Evolutionary conservation across 2,888 invertebrate genomes (phyloP).

Genomic region (Gymnoscelis rufifasciata): DNA sequence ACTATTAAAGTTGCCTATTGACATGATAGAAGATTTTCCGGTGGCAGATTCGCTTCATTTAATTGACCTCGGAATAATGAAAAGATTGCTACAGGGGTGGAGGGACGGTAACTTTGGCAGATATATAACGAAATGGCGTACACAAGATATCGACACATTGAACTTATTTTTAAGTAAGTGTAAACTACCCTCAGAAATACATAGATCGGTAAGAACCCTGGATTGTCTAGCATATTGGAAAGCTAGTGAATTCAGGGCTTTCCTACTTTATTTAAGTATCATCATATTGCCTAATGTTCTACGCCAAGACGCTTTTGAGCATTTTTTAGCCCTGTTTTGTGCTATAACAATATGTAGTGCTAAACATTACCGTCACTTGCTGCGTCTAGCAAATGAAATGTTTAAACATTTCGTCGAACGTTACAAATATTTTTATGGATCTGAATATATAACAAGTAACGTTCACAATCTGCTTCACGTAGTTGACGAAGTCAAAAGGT

Average conservation of each 20-base stretch:
- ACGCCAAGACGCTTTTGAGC: neutral
- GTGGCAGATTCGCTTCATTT: slow-evolving; percentile 31
- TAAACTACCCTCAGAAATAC: slow-evolving; percentile 7
- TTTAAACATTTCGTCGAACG: slow-evolving; percentile 7
- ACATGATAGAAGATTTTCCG: no score
- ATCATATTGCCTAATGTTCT: slow-evolving; percentile 4
- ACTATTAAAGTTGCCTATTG: no score
- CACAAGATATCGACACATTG: neutral
- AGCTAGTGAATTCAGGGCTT: slow-evolving; percentile 7
- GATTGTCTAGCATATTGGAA: slow-evolving; percentile 6
- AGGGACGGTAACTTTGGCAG: slow-evolving; percentile 8
- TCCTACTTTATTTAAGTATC: slow-evolving; percentile 8
- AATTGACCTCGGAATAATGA: slow-evolving; percentile 33
- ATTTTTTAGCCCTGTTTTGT: slow-evolving; percentile 2
- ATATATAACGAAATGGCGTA: slow-evolving; percentile 5
- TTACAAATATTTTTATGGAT: slow-evolving; percentile 9
- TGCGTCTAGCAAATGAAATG: neutral
- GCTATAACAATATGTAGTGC: slow-evolving; percentile 9
- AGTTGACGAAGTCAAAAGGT: no score
- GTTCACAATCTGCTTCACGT: slow-evolving; percentile 11
- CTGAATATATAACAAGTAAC: slow-evolving; percentile 11
- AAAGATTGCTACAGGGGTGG: slow-evolving; percentile 11
- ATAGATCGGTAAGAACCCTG: slow-evolving; percentile 2
- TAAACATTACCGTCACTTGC: neutral
- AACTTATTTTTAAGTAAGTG: neutral